These are phyloP conservation scores for Leguminivora glycinivorella DNA, from an alignment of 1,140 invertebrate species.

Conservation along the genomic window DNA sequence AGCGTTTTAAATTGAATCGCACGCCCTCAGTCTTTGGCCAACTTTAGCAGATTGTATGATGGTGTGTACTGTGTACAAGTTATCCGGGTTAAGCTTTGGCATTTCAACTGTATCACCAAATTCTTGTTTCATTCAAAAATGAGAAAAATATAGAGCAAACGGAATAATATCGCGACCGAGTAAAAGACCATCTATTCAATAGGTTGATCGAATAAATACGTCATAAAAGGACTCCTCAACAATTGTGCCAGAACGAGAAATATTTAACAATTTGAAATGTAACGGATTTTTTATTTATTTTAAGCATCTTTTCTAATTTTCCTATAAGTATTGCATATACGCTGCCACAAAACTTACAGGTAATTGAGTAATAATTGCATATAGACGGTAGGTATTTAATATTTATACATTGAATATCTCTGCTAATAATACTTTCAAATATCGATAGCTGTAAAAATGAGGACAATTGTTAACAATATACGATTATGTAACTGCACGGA, in stretches of 20 bases:
- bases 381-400: neutral
- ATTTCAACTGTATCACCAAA: neutral
- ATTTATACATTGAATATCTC: neutral
- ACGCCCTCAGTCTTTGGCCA: constrained; percentile 52
- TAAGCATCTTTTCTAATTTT: no score
- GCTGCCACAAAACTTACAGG: neutral
- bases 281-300: no score
- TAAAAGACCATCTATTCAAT: no score
- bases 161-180: no score
- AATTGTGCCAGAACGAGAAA: no score
- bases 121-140: no score
- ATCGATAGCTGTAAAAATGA: neutral
- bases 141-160: no score
- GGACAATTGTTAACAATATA: neutral
- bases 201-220: no score
- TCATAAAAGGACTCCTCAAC: no score
- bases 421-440: neutral
- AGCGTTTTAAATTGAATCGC: constrained; percentile 68
- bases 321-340: no score
- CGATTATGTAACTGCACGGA: neutral
- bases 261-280: no score
- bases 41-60: neutral
- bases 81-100: constrained; percentile 1
- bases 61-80: neutral
- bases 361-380: neutral